A percentile compares a stretch with the other conserved stretches of the same genome.
Conservation (phyloP, 2,888 invertebrate species). For the Digitonthophagus gazella region DNA sequence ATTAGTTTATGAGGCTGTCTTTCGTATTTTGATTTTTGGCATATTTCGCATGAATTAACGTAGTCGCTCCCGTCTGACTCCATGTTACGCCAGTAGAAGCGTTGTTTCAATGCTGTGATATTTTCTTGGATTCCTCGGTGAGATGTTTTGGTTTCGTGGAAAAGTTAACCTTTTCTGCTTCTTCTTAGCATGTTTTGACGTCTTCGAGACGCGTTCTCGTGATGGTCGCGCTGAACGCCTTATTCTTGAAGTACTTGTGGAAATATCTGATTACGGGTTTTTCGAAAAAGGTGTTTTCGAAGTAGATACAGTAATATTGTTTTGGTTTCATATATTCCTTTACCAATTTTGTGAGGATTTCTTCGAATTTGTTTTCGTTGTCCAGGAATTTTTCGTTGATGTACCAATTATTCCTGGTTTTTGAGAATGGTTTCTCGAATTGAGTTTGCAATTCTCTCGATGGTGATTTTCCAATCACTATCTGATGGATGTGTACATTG, state of each 20-base stretch:
- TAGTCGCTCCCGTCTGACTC: conserved; percentile 15
- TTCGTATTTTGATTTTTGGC: conserved; percentile 26
- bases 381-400: not conserved
- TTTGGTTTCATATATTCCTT: conserved; percentile 1
- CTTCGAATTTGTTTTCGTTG: not conserved
- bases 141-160: conserved; percentile 22
- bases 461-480: too few species aligned
- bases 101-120: conserved; percentile 18
- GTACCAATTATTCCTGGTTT: conserved; percentile 9
- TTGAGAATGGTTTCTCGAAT: not conserved
- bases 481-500: too few species aligned
- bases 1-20: conserved; percentile 22
- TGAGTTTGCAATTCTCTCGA: too few species aligned
- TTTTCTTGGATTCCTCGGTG: conserved; percentile 20
- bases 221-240: not conserved
- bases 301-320: conserved; percentile 5
- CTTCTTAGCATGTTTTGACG: not conserved
- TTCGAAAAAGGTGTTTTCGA: not conserved
- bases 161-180: conserved; percentile 18
- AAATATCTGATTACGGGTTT: conserved; percentile 1
- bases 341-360: conserved; percentile 6
- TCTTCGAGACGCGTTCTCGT: conserved; percentile 15
- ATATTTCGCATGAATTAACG: conserved; percentile 22
- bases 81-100: conserved; percentile 22
- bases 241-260: conserved; percentile 17